Base-by-base conservation (phyloP, 2,888 invertebrate species). In the Graphium colonna region DNA sequence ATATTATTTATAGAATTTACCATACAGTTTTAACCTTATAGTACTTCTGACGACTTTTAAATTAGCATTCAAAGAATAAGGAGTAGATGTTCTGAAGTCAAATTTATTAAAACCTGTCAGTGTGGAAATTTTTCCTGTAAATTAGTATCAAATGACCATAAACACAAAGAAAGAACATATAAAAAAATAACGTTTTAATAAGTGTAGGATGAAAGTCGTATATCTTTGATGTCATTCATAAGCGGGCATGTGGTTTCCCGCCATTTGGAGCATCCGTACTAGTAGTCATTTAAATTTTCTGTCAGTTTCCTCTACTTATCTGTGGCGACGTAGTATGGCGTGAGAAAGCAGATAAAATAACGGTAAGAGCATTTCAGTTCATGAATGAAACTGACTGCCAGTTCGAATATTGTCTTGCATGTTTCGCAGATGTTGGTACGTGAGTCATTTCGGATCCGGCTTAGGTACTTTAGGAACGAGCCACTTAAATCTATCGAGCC, bases 271-370 rank as follows among this genome's bases (percentile, higher is more conserved):
- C 9, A 9, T 31, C 31, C 8, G 31, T 31, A 31, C 5, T 10
- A 21, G 21, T 21, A 21, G 3, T 21, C 47, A 38, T 39, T 16
- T 38, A 17, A 13, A 39, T 12, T 40, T 10, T 31, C 40, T 15
- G 15, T 48, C 13, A 33, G 33, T 28, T 17, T 51, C 40, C 7
- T 10, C 31, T 1, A 38, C 28, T 39, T 40, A 52, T 48, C 52
- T 43, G 47, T 10, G 5, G 8, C 31, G 16, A 36, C 28, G 47
- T 38, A 36, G 33, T 47, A 33, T 55, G 49, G 65, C 71, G 75
- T 78, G 77, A 70, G 74, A 77, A 58, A 51, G 52, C 54, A 52
- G 45, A 48, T 39, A 12, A 73, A 77, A 81, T 81, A 79, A 77
- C 77, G 69, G 78, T 73, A 68, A 63, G 65, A 66, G 68, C 60